These are phyloP conservation scores for Spheniscus mendiculus DNA, from an alignment of 2,113 vertebrate species.

Conservation along the genomic window DNA sequence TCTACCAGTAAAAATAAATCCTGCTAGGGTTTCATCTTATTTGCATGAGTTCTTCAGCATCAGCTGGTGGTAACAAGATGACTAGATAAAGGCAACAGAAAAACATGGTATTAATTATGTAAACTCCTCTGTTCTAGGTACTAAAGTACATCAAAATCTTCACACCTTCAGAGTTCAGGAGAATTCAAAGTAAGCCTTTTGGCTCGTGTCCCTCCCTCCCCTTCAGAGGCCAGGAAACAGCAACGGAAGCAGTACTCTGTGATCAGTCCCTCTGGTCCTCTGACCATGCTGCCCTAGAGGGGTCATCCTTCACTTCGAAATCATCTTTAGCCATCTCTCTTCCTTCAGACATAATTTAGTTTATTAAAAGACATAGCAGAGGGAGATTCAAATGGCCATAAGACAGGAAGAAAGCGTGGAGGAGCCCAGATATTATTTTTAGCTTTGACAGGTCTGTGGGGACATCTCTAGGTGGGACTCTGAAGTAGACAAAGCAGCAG, in stretches of 20 bases:
- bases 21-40: neutral
- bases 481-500: neutral
- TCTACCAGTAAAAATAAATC: neutral
- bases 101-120: neutral
- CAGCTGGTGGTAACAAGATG: neutral
- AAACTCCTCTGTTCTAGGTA: neutral
- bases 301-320: neutral
- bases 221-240: neutral
- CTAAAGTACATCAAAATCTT: neutral
- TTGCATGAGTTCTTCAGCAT: neutral
- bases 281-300: neutral
- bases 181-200: neutral
- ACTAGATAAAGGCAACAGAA: neutral
- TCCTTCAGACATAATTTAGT: neutral
- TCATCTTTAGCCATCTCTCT: neutral
- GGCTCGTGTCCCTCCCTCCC: neutral
- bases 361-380: neutral
- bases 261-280: neutral
- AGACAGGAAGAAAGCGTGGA: neutral
- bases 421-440: neutral
- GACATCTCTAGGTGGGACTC: neutral
- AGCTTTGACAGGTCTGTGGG: neutral
- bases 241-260: neutral
- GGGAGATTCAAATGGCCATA: neutral
- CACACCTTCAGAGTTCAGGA: neutral